Percentiles rank a stretch among this genome's conserved stretches.
phyloP scores from a whole-genome alignment of 2,113 vertebrate species.

The Rattus rattus region DNA sequence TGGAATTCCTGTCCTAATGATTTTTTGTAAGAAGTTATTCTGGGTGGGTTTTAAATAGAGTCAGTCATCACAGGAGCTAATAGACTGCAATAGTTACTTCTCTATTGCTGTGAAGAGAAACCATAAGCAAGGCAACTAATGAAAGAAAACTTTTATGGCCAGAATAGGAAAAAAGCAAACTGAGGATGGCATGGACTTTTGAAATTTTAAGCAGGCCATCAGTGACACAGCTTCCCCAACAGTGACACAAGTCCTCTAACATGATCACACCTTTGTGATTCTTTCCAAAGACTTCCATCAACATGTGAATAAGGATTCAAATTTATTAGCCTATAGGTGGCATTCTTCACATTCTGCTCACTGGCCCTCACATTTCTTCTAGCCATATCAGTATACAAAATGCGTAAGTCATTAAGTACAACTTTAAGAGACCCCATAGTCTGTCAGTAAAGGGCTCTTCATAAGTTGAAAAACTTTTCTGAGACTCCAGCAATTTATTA shows the following conservation, averaged over 20 bases:
- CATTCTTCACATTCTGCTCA: background rate
- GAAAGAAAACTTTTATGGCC: background rate
- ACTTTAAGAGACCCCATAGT: background rate
- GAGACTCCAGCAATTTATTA: background rate
- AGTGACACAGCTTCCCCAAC: background rate
- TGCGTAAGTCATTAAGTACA: background rate
- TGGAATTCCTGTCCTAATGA: constrained; percentile 69
- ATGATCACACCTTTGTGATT: background rate
- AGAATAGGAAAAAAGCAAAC: background rate
- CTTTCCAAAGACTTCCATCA: background rate
- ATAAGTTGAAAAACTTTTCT: background rate
- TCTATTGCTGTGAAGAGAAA: background rate
- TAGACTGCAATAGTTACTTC: too few species aligned
- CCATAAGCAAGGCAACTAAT: background rate
- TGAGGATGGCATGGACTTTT: background rate
- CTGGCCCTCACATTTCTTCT: background rate
- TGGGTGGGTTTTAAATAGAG: constrained; percentile 71
- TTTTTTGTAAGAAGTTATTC: constrained; percentile 74
- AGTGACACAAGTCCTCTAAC: background rate
- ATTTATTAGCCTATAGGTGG: background rate
- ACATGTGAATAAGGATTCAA: background rate
- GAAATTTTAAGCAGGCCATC: background rate
- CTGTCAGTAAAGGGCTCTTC: background rate
- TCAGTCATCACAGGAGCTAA: constrained; percentile 62
- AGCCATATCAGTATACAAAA: background rate